Conservation (phyloP, 1,140 invertebrate species). For the Drosophila arizonae region DNA sequence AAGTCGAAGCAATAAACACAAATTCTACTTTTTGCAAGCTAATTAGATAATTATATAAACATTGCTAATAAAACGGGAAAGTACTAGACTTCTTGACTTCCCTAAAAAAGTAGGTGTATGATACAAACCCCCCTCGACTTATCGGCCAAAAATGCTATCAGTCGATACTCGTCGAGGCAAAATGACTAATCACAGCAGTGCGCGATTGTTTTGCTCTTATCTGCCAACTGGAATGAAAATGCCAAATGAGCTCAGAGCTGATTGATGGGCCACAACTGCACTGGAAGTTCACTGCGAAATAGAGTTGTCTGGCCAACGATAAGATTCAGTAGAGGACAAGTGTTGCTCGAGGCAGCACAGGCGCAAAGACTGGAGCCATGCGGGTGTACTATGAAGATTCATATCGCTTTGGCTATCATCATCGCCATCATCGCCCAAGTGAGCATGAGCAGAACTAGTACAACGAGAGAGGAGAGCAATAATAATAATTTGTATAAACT, state of each 20-base stretch:
- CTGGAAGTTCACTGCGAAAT: slow-evolving; percentile 6
- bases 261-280: slow-evolving; percentile 27
- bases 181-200: slow-evolving; percentile 32
- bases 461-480: not conserved
- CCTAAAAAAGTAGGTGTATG: not conserved
- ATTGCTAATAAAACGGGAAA: not conserved
- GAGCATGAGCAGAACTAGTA: not conserved
- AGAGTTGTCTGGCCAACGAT: not conserved
- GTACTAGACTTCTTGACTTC: not conserved
- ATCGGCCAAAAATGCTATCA: slow-evolving; percentile 14
- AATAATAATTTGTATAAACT: not conserved
- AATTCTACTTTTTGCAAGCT: too few relatives aligned
- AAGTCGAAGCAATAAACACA: too few relatives aligned
- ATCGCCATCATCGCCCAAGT: slow-evolving; percentile 76
- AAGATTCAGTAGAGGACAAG: slow-evolving; percentile 50
- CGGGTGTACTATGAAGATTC: slow-evolving; percentile 72
- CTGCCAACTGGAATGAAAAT: slow-evolving; percentile 25
- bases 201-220: slow-evolving; percentile 10
- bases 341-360: slow-evolving; percentile 42
- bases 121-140: slow-evolving; percentile 1
- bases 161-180: slow-evolving; percentile 12
- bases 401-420: slow-evolving; percentile 66
- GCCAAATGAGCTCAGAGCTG: slow-evolving; percentile 27
- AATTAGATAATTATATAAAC: too few relatives aligned
- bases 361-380: slow-evolving; percentile 37